These are phyloP conservation scores for Stramonita haemastoma DNA, from an alignment of 2,888 invertebrate genomes.

Conservation along the genomic window DNA sequence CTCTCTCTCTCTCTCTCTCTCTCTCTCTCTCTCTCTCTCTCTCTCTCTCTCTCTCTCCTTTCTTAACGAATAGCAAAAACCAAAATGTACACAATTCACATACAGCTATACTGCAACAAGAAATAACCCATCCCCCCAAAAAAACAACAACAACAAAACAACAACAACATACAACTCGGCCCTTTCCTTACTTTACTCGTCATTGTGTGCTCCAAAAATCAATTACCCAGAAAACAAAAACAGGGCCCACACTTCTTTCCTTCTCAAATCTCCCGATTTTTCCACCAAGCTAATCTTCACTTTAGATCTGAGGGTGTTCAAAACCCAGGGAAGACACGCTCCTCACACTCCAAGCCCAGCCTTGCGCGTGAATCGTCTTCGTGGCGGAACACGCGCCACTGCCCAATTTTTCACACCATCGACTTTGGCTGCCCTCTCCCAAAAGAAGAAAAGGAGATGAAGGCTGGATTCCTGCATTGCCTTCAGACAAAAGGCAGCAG, in stretches of 20 bases:
- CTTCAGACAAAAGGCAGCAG: not conserved
- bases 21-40: no score
- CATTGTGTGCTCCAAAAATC: constrained; percentile 6
- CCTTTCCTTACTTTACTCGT: not conserved
- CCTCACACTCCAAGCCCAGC: not conserved
- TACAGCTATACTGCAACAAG: not conserved
- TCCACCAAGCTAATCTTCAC: not conserved
- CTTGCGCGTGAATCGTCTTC: not conserved
- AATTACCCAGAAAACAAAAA: not conserved
- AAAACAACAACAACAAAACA: not conserved
- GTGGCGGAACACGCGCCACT: not conserved
- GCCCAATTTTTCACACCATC: constrained; percentile 23
- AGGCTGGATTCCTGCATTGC: not conserved
- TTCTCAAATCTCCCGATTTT: not conserved
- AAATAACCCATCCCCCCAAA: not conserved
- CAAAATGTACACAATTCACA: no score
- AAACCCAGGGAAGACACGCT: not conserved
- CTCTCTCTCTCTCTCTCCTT: no score
- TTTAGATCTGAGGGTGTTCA: constrained; percentile 20
- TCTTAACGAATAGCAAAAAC: no score
- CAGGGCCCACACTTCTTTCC: not conserved
- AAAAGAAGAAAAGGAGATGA: not conserved
- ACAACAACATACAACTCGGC: not conserved
- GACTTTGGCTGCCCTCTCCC: not conserved
- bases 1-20: not conserved